Base-by-base conservation (phyloP, 2,113 vertebrate genomes). In the Grallaria varia region DNA sequence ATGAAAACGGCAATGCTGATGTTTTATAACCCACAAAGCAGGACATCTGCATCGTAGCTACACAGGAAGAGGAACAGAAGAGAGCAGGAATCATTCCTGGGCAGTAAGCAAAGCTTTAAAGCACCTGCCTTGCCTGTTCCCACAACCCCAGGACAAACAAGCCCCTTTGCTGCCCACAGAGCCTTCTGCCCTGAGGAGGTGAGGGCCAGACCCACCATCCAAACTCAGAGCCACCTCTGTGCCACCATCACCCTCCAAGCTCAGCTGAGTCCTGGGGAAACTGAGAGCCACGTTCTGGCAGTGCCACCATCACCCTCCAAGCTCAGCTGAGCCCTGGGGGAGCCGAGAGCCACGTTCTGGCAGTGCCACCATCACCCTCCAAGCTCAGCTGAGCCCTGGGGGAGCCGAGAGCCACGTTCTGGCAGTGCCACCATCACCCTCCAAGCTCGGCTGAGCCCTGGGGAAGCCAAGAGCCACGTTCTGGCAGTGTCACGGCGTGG, bases 401-500 rank as follows among this genome's bases (percentile, higher is more conserved):
- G 17, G 40, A 47, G 4, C 6, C 5, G 9, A 50, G 12, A 8
- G 3, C 6, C n/a, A 3, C n/a, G 1, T n/a, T 33, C 19, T 21
- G 1, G 1, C 6, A 22, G 2, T 2, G 8, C 1, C 72, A 28
- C 30, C n/a, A 0, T 25, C 28, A 1, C 8, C 25, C 25, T 30
- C 20, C 45, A 59, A 67, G 18, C 17, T 22, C 24, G 50, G 0
- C n/a, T 16, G 30, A 56, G 22, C 27, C 10, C 7, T 0, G 0
- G 1, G 7, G 17, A 44, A 47, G 4, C 6, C 5, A 8, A 50
- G 12, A 8, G 3, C 6, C n/a, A 3, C n/a, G 1, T n/a, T 33
- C 19, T 21, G 1, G 1, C 6, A 22, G 2, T 2, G 8, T 2
- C 72, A 28, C 30, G 53, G 33, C 0, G 0, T 0, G 15, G 20